These are phyloP conservation scores for Patella pellucida DNA, from an alignment of 2,888 invertebrate species.

Conservation along the genomic window DNA sequence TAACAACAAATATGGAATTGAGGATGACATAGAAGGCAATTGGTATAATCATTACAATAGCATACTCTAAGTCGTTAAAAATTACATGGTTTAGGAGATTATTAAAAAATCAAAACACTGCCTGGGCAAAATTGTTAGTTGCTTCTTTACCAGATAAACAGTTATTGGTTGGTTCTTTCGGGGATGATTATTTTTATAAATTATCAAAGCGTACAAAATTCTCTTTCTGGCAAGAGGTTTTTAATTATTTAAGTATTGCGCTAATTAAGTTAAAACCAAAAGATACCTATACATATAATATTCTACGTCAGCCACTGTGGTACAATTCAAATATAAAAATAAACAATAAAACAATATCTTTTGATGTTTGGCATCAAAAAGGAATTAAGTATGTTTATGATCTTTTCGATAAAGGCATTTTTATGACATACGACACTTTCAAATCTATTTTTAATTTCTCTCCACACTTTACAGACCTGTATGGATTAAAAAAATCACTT, in stretches of 20 bases:
- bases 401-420: not conserved
- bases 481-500: constrained; percentile 3
- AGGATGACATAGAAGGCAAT: too few species aligned
- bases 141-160: not conserved
- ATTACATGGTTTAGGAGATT: not conserved
- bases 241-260: not conserved
- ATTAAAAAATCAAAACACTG: not conserved
- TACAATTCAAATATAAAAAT: constrained; percentile 9
- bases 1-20: too few species aligned
- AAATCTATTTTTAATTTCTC: not conserved
- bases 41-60: too few species aligned
- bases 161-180: not conserved
- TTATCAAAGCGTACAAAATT: not conserved
- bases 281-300: not conserved
- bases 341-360: not conserved
- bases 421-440: not conserved
- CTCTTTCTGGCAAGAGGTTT: not conserved
- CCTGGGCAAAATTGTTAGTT: not conserved
- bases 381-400: not conserved
- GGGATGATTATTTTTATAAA: not conserved
- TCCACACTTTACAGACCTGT: not conserved
- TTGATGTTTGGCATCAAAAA: not conserved
- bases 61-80: not conserved
- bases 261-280: not conserved
- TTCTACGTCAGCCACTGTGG: not conserved